Conservation (phyloP, 2,888 invertebrate species). For the Pinctada fucata region DNA sequence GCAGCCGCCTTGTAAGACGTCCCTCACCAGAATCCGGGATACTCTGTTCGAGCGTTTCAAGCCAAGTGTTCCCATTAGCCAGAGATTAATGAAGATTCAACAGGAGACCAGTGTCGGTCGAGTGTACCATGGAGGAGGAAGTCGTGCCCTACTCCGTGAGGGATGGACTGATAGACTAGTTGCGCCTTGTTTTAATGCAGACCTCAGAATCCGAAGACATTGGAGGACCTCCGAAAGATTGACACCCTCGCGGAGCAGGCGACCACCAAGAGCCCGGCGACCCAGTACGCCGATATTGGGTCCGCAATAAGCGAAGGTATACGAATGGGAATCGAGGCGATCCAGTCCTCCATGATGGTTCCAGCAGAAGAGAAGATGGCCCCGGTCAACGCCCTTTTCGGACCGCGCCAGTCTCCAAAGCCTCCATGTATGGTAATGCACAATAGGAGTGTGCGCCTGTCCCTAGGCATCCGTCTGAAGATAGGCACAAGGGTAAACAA, state of each 20-base stretch:
- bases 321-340: no score
- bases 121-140: background rate
- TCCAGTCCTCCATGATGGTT: no score
- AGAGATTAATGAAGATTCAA: background rate
- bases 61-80: background rate
- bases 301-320: no score
- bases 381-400: no score
- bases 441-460: background rate
- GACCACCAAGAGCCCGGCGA: no score
- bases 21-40: no score
- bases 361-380: no score
- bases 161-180: background rate
- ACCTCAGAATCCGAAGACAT: background rate
- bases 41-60: background rate
- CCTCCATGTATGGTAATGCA: background rate
- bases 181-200: background rate
- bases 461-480: conserved; percentile 10
- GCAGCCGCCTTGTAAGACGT: background rate
- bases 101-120: background rate
- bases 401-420: no score
- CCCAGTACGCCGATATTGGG: no score
- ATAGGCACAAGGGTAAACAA: conserved; percentile 13
- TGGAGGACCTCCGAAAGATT: background rate
- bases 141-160: background rate
- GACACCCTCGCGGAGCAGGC: background rate